Base-by-base conservation (phyloP, 2,797 vertebrate species). In the Clarias fuscus region DNA sequence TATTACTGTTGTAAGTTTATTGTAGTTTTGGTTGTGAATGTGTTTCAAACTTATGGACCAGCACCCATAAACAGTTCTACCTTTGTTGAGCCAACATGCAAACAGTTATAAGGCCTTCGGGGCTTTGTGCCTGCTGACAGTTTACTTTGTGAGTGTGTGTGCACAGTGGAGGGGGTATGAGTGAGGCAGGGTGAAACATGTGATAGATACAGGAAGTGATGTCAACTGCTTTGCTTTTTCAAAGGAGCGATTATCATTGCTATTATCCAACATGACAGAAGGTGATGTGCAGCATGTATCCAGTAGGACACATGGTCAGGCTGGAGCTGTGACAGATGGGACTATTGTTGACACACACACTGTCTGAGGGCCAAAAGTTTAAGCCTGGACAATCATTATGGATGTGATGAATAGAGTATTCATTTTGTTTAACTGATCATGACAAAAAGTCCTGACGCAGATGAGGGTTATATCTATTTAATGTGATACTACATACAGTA, bases 41-140 rank as follows among this genome's bases (percentile, higher is more conserved):
- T 56, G 48, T 68, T 82, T 68, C 40, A 7, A 7, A 85, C 48
- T 5, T 58, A 75, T 53, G 27, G 30, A 67, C 43, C 72, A 65
- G n/a, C 56, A 76, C 20, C 61, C 81, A 43, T 7, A 37, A 58
- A 77, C 48, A 86, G 33, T 13, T 59, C 90, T 84, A 40, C 61
- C 86, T 84, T 81, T 40, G 71, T 87, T 93, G 37, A 37, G 37
- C 37, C 37, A 37, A 91, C 92, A 91, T 93, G 93, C 89, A 92
- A 93, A 94, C 94, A 93, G 93, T 94, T 94, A 94, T 48, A 91
- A 88, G 76, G 85, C 91, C 92, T 90, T 1, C 77, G 71, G 92
- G 83, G 91, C 88, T 88, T 87, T 91, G 91, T 89, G 86, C 91
- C 90, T 92, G 92, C 86, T 67, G 86, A 86, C 85, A 83, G 86